Evolutionary conservation across 2,888 invertebrate genomes (phyloP), one percentile per base, ranked within the genome.

Genomic region (Drosophila meridiana): DNA sequence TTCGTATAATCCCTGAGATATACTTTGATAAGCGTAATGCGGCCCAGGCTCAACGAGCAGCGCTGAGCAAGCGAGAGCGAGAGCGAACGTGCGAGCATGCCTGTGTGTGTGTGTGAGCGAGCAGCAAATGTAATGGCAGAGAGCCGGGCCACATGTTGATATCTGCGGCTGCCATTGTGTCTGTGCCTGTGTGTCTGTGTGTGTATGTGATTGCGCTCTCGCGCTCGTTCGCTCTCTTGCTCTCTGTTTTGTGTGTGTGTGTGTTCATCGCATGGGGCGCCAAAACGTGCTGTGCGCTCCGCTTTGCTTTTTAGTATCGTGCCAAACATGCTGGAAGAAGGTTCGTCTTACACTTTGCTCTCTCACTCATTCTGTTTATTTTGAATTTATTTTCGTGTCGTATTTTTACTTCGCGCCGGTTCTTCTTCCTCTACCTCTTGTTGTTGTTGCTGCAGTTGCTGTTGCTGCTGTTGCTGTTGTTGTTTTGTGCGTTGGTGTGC

Each of bases 1-100:
- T 93, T 91, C 91, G 92, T 90, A 91, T 92, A 93, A 92, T 92
- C 93, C 92, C 91, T 84, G 90, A 90, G 91, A 91, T 92, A 93
- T 89, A 90, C 87, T 83, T 85, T 87, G 91, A 89, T 87, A 82
- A 87, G 90, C 87, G 90, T 87, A 87, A 87, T 90, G 90, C 90
- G 87, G 87, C 82, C 83, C 69, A 76, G 73, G 76, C 69, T 88
- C 82, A 80, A 55, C 63, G 61, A 38, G 50, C 50, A 50, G 62
- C 71, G 48, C 53, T 50, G 66, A 63, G 60, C 55, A 55, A 8
- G 57, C 7, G 20, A 68, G 56, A 53, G 69, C 69, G 43, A 50
- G 65, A 61, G 74, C 40, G 68, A 36, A 47, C 34, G 60, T 34
- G 36, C 13, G 64, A 28, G 59, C 55, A 53, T 50, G 34, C 38